Percentiles rank a stretch among this genome's conserved stretches.
Conservation (phyloP, 2,113 vertebrate species). For the Alexandromys fortis region DNA sequence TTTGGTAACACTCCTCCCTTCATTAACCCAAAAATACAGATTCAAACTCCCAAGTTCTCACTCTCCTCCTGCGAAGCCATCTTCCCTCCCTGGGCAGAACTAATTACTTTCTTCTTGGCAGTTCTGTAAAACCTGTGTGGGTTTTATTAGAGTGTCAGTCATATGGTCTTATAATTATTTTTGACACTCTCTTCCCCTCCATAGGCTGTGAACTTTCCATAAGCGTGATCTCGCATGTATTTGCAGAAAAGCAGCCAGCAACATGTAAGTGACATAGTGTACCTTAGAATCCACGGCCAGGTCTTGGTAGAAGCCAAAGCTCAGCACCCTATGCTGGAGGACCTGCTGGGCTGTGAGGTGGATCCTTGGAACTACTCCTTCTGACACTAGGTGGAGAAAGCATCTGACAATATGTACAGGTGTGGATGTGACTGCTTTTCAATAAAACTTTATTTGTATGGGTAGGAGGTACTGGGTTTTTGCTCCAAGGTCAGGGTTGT, state of each 20-base stretch:
- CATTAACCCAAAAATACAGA: slow-evolving; percentile 1
- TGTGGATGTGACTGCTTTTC: not conserved
- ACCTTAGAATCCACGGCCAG: not conserved
- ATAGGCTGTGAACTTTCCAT: not conserved
- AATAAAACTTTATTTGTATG: not conserved
- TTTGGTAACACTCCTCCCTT: not conserved
- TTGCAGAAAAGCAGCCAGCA: not conserved
- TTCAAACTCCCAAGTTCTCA: not conserved
- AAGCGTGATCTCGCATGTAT: not conserved
- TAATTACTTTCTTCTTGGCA: slow-evolving; percentile 40
- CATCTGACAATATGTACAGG: not conserved
- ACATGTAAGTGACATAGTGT: not conserved
- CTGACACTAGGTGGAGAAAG: not conserved
- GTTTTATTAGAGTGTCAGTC: slow-evolving; percentile 43
- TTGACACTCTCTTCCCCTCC: not conserved
- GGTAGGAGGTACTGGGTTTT: not conserved
- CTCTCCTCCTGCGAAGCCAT: not conserved
- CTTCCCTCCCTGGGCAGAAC: not conserved
- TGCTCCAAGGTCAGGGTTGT: not conserved
- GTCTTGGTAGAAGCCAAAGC: not conserved
- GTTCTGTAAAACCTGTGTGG: not conserved
- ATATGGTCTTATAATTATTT: not conserved
- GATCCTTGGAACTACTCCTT: not conserved
- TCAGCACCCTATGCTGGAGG: not conserved
- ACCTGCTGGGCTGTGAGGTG: not conserved